Base-by-base conservation (phyloP, 2,113 vertebrate species). In the Albula goreensis region DNA sequence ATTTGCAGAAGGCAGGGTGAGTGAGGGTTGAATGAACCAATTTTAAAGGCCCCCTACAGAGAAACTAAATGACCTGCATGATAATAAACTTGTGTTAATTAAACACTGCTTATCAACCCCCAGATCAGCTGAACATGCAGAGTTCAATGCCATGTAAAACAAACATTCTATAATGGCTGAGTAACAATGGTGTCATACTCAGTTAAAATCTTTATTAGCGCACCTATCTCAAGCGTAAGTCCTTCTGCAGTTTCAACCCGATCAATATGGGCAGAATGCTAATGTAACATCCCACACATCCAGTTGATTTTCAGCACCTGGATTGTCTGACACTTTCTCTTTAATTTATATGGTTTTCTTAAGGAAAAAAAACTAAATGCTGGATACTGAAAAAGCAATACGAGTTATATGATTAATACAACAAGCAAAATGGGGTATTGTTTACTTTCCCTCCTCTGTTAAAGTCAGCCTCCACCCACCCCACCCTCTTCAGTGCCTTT, bases 121-220 rank as follows among this genome's bases (percentile, higher is more conserved):
- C 50, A 74, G 78, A 56, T 22, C 70, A 78, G 50, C 50, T 11
- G 50, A 79, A 78, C 78, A 49, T 49, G 13, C 25, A 57, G 4
- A 31, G n/a, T 78, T 25, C 22, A 52, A 85, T 53, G 74, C 25
- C 8, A 31, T 53, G 31, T 11, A n/a, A 2, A 83, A 17, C 49
- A 78, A 86, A 86, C 19, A 79, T 83, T 51, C 83, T 56, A 80
- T 74, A 82, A 52, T 13, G 81, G 60, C 83, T 41, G 87, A 89
- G 82, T 53, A 74, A 78, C 82, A 74, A 12, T 81, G 56, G 66
- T 87, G 57, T 78, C 86, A 87, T 74, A 78, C 12, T 84, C 85
- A 85, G 83, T 86, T 84, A 86, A 19, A 84, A 87, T 90, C 89
- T 79, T 48, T 85, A 85, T 87, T 78, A 80, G 70, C 66, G 79